These are phyloP conservation scores for Melanotus villosus DNA, from an alignment of 2,888 invertebrate genomes.

Conservation along the genomic window DNA sequence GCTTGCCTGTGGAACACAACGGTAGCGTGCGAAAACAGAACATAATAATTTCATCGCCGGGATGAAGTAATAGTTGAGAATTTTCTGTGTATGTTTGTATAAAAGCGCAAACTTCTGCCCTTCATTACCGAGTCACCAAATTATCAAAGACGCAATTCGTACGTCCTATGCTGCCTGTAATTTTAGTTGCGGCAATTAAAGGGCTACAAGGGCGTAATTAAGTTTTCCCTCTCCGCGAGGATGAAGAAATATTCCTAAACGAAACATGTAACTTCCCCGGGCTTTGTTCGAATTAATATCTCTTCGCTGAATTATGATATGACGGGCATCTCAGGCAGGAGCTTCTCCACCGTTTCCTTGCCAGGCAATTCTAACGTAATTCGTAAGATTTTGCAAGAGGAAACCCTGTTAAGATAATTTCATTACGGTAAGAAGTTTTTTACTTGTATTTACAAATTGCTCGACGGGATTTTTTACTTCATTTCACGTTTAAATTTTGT, in stretches of 20 bases:
- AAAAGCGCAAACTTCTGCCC: slow-evolving; percentile 19
- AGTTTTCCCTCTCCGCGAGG: slow-evolving; percentile 40
- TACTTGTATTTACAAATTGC: slow-evolving; percentile 26
- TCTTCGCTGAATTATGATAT: slow-evolving; percentile 42
- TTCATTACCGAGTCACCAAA: slow-evolving; percentile 32
- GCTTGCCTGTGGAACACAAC: neutral
- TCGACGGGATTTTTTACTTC: slow-evolving; percentile 32
- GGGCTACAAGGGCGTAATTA: slow-evolving; percentile 43
- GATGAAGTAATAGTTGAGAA: neutral
- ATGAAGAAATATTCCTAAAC: slow-evolving; percentile 42
- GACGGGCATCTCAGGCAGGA: slow-evolving; percentile 32
- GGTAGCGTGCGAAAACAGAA: slow-evolving; percentile 10
- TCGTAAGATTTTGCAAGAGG: slow-evolving; percentile 35
- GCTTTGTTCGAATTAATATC: slow-evolving; percentile 47
- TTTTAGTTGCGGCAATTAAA: slow-evolving; percentile 45
- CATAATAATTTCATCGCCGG: slow-evolving; percentile 7
- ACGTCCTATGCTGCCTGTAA: slow-evolving; percentile 33
- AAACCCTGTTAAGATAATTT: slow-evolving; percentile 41
- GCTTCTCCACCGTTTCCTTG: no score
- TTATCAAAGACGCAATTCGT: slow-evolving; percentile 33
- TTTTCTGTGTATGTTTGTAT: slow-evolving; percentile 18
- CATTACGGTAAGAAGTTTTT: slow-evolving; percentile 41
- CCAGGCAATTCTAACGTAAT: slow-evolving; percentile 21
- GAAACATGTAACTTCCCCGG: slow-evolving; percentile 42
- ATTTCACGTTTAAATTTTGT: slow-evolving; percentile 28